These are phyloP conservation scores for Cynodonichthys magdalenae DNA, from an alignment of 2,797 vertebrate genomes.

Conservation along the genomic window DNA sequence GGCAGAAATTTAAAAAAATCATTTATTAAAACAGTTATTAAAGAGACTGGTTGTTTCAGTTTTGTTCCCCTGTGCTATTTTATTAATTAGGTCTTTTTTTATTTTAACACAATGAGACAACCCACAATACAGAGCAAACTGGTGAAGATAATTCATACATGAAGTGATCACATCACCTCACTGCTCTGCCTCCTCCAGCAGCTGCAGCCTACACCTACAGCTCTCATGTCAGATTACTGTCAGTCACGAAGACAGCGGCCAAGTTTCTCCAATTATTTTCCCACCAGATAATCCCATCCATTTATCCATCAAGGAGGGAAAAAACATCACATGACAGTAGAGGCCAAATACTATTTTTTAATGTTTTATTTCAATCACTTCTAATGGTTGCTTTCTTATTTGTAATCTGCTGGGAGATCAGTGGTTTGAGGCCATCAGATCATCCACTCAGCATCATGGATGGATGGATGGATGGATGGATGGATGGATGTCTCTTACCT, in stretches of 20 bases:
- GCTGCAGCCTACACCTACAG: slow-evolving; percentile 46
- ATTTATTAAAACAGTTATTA: background rate
- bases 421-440: slow-evolving; percentile 31
- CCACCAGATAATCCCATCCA: slow-evolving; percentile 4
- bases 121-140: background rate
- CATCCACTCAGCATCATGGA: slow-evolving; percentile 5
- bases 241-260: slow-evolving; percentile 54
- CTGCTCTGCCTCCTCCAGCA: slow-evolving; percentile 13
- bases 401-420: background rate
- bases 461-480: background rate
- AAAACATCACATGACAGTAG: background rate
- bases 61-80: background rate
- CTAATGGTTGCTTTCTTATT: background rate
- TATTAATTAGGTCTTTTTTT: background rate
- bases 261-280: slow-evolving; percentile 40
- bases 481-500: slow-evolving; percentile 82
- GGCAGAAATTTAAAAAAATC: too few relatives aligned
- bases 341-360: background rate
- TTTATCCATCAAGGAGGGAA: background rate
- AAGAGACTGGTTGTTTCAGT: background rate
- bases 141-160: slow-evolving; percentile 10
- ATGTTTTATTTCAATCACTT: background rate
- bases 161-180: slow-evolving; percentile 20
- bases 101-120: background rate
- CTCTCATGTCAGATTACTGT: slow-evolving; percentile 38